Percentiles rank a stretch among this genome's conserved stretches.
Evolutionary conservation across 1,140 invertebrate species (phyloP).

Genomic region (Scaptomyza pallida): DNA sequence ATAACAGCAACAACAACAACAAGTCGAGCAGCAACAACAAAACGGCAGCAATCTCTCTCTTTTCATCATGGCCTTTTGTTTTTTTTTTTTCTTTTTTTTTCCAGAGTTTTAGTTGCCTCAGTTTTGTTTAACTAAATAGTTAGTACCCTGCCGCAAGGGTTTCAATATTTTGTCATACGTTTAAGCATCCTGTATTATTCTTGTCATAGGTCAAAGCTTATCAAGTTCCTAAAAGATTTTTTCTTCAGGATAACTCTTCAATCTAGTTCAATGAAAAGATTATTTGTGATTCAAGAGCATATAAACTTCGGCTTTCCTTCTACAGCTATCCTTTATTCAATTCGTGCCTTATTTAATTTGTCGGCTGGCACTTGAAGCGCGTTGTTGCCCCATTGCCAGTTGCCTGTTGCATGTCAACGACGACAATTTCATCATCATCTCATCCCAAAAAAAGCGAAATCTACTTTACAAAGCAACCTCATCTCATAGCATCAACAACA

Average conservation of each 20-base stretch:
- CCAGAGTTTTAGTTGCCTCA: constrained; percentile 16
- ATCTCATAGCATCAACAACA: constrained; percentile 2
- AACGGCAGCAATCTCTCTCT: constrained; percentile 50
- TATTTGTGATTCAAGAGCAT: too few relatives aligned
- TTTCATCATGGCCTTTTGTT: constrained; percentile 69
- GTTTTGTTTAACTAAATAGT: constrained; percentile 7
- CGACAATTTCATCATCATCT: constrained; percentile 75
- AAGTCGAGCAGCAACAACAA: constrained; percentile 13
- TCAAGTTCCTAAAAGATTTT: too few relatives aligned
- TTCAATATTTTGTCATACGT: neutral
- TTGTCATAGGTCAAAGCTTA: too few relatives aligned
- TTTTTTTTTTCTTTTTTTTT: constrained; percentile 55
- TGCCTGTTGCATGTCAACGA: constrained; percentile 77
- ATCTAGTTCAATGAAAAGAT: too few relatives aligned
- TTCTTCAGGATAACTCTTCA: too few relatives aligned
- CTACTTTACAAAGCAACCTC: neutral
- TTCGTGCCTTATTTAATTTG: constrained; percentile 77
- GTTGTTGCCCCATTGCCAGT: constrained; percentile 28
- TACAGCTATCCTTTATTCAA: neutral
- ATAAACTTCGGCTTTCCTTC: neutral
- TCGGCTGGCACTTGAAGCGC: constrained; percentile 59
- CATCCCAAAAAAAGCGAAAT: constrained; percentile 27
- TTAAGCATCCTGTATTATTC: too few relatives aligned
- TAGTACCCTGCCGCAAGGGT: neutral
- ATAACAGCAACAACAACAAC: constrained; percentile 24